Evolutionary conservation across 1,140 invertebrate species (phyloP), one percentile per base, ranked within the genome.

Genomic region (Panagrolaimus sp.): DNA sequence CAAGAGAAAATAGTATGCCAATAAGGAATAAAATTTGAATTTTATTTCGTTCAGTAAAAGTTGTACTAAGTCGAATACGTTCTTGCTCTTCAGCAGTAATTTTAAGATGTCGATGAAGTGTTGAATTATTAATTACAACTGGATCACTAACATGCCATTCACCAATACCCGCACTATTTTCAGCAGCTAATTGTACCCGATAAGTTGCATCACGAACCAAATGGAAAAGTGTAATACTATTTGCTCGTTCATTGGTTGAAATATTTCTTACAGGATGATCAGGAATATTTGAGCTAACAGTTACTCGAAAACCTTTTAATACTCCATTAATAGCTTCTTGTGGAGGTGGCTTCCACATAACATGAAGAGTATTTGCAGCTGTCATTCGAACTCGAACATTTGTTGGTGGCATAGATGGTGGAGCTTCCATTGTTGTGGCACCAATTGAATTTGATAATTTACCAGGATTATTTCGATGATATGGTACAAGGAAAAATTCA

Each of bases 401-500:
- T 1, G 62, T 63, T 43, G 62, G 62, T 9, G 62, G 27, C 27
- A 43, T 42, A 8, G 62, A 42, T 63, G 62, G 62, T 8, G 38
- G 81, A 74, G 85, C 84, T 77, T 86, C 84, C 25, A 83, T 71
- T 1, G 86, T 87, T 61, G 83, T 75, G 0, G 84, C 84, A 64
- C 78, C 83, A 38, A 85, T 73, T 8, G 82, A 79, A 64, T 84
- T 85, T 66, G 84, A 85, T 8, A 91, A 91, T 72, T 89, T 88
- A 0, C 91, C 91, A 74, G 91, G 90, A n/a, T 92, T 88, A 3
- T 88, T 89, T 74, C 90, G 90, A 82, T 89, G 91, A 84, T 90
- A 92, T 53, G 91, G 91, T 14, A 90, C 89, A 16, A 92, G 85
- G 74, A 92, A 91, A 76, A 92, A 90, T 84, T 92, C 90, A 78